Evolutionary conservation across 2,797 vertebrate species (phyloP).

Genomic region (Hoplostethus atlanticus): DNA sequence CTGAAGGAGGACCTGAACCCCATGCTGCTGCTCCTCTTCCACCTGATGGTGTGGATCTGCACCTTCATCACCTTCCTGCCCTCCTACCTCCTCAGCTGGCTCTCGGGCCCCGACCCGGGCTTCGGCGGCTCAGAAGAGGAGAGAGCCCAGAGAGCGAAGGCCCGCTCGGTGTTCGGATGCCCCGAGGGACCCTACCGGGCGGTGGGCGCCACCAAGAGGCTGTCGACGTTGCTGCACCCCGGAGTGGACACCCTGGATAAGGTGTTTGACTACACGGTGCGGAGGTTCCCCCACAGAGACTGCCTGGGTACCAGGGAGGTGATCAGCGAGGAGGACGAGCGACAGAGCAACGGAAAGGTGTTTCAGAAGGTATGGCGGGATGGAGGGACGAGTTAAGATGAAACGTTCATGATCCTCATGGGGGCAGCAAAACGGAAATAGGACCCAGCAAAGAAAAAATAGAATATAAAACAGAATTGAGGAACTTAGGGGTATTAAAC

Average conservation of each 20-base stretch:
- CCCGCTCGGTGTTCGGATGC: constrained; percentile 81
- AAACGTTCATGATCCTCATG: neutral
- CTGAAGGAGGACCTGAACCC: constrained; percentile 93
- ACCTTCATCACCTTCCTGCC: constrained; percentile 89
- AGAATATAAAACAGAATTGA: neutral
- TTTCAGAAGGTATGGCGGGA: constrained; percentile 92
- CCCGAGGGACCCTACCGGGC: constrained; percentile 90
- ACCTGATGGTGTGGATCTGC: constrained; percentile 89
- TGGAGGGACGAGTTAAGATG: neutral
- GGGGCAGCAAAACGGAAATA: neutral
- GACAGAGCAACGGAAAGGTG: constrained; percentile 91
- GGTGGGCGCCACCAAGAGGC: constrained; percentile 81
- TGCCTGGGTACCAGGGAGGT: constrained; percentile 93
- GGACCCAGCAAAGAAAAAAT: neutral
- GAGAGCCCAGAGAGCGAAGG: constrained; percentile 88
- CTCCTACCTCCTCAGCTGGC: constrained; percentile 83
- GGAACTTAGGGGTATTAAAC: too few species aligned
- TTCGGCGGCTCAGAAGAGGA: constrained; percentile 82
- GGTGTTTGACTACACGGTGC: constrained; percentile 88
- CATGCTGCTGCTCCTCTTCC: constrained; percentile 89
- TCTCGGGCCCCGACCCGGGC: constrained; percentile 46
- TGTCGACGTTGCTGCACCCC: constrained; percentile 86
- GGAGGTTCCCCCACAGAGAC: constrained; percentile 85
- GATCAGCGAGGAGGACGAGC: constrained; percentile 93
- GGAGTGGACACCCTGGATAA: constrained; percentile 92